Evolutionary conservation across 1,140 invertebrate genomes (phyloP).

Genomic region (Magallana angulata): DNA sequence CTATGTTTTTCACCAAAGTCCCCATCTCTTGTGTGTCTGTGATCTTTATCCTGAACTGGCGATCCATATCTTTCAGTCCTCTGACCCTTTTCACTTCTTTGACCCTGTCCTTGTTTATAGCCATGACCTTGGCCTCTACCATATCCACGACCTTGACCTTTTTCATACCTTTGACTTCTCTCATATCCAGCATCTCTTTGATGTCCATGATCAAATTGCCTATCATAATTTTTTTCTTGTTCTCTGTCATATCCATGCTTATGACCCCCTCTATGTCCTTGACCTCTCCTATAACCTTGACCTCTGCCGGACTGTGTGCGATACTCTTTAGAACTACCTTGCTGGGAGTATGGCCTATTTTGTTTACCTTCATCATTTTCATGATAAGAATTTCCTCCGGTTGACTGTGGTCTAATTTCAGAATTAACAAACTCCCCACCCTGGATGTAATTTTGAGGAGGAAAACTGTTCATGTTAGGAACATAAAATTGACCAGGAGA

Average conservation of each 20-base stretch:
- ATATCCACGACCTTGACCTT: neutral
- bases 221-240: neutral
- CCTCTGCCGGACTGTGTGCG: neutral
- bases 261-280: constrained; percentile 15
- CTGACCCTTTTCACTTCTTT: neutral
- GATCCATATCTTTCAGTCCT: neutral
- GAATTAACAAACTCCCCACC: neutral
- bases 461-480: neutral
- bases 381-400: neutral
- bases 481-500: constrained; percentile 4
- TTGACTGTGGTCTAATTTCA: neutral
- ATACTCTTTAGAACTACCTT: neutral
- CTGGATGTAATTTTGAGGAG: neutral
- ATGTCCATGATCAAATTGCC: neutral
- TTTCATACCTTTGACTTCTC: constrained; percentile 12
- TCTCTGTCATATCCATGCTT: neutral
- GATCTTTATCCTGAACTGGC: neutral
- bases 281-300: constrained; percentile 21
- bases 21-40: neutral
- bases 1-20: neutral
- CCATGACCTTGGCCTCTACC: constrained; percentile 2
- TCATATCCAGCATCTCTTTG: constrained; percentile 29
- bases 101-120: neutral
- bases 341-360: neutral
- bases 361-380: neutral